Conservation (phyloP, 2,888 invertebrate species). For the Himalopsyche kuldschensis region DNA sequence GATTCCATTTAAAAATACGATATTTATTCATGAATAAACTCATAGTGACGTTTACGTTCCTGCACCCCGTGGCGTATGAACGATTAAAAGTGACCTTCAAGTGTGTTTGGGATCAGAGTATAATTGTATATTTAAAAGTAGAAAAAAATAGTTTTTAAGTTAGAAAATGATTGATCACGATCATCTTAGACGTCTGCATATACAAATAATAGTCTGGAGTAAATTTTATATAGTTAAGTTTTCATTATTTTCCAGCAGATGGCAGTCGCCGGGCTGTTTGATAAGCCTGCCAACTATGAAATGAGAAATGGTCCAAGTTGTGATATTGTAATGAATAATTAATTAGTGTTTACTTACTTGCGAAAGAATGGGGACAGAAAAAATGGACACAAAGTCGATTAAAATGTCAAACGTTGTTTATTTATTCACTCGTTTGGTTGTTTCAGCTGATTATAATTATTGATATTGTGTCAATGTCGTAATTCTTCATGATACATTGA, state of each 20-base stretch:
- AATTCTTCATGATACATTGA: not conserved
- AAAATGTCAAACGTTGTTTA: not conserved
- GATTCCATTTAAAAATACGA: too few species aligned
- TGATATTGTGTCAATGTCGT: not conserved
- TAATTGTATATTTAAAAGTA: too few species aligned
- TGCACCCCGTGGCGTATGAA: too few species aligned
- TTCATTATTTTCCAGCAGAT: not conserved
- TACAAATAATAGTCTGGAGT: not conserved
- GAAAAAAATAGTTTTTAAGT: too few species aligned
- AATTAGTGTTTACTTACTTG: not conserved
- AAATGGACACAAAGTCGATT: not conserved
- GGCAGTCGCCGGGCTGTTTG: not conserved
- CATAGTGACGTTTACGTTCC: too few species aligned
- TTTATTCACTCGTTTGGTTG: not conserved
- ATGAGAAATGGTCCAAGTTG: constrained; percentile 1
- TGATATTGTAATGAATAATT: not conserved
- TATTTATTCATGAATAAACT: too few species aligned
- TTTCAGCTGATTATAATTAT: not conserved
- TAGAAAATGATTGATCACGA: too few species aligned
- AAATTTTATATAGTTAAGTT: not conserved
- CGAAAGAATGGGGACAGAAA: not conserved
- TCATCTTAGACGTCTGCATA: too few species aligned
- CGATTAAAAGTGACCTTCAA: too few species aligned
- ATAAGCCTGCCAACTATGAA: constrained; percentile 1
- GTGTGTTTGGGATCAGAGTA: too few species aligned